Conservation (phyloP, 2,113 vertebrate genomes). For the Chlorodrepanis virens region DNA sequence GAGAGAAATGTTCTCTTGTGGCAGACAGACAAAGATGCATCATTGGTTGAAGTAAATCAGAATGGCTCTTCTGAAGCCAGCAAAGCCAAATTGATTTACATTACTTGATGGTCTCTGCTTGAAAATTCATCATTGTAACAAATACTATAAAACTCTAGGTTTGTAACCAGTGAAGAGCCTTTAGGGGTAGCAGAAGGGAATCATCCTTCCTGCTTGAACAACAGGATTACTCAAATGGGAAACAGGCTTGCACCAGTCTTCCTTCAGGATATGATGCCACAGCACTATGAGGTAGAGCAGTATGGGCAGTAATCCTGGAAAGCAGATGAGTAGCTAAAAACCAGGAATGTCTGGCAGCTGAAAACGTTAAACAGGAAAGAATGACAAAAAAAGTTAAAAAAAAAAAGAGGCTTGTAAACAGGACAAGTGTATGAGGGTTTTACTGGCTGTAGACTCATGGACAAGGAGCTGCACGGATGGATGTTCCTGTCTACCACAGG, state of each 20-base stretch:
- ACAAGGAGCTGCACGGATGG: rapidly evolving
- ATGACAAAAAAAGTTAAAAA: not conserved
- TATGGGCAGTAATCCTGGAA: not conserved
- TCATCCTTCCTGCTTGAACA: not conserved
- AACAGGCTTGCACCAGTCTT: not conserved
- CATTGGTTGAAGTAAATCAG: constrained; percentile 6
- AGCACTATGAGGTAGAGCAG: not conserved
- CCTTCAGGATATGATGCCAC: not conserved
- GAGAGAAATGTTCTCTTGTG: not conserved
- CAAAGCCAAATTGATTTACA: constrained; percentile 25
- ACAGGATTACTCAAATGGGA: constrained; percentile 8
- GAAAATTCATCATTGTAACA: constrained; percentile 27
- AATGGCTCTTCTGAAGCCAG: not conserved
- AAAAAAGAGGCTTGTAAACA: not conserved
- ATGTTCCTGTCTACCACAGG: not conserved
- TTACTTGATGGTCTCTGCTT: not conserved
- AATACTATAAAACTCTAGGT: not conserved
- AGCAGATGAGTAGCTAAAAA: not conserved
- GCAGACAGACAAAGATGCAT: not conserved
- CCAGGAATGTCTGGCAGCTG: not conserved
- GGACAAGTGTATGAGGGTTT: not conserved
- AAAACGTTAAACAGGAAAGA: not conserved
- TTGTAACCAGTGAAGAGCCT: not conserved
- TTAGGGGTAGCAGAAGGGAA: not conserved
- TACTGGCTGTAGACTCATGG: not conserved